A percentile compares a stretch with the other conserved stretches of the same genome.
Conservation (phyloP, 2,888 invertebrate genomes). For the Cryptocheilus praepositus region DNA sequence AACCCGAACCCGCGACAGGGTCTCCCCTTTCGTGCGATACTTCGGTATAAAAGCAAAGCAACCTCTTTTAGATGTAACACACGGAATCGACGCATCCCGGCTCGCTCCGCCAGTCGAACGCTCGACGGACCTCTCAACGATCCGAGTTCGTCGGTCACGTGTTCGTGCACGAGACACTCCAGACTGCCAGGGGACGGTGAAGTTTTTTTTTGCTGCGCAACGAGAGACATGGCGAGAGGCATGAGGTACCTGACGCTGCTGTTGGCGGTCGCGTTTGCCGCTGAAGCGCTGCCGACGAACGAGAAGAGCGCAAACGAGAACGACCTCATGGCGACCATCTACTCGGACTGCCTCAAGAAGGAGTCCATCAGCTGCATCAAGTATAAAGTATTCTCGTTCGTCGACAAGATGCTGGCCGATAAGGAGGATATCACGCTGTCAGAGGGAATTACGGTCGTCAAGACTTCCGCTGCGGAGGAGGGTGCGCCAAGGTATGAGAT, state of each 20-base stretch:
- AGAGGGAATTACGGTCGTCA: constrained; percentile 89
- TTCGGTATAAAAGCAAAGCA: constrained; percentile 74
- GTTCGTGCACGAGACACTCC: no score
- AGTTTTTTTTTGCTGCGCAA: no score
- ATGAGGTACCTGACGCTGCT: constrained; percentile 56
- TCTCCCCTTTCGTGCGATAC: constrained; percentile 66
- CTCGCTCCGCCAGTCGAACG: not conserved
- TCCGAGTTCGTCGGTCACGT: no score
- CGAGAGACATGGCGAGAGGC: no score
- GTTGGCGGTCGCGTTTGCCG: constrained; percentile 74
- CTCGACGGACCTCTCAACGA: constrained; percentile 6
- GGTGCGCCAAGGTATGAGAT: constrained; percentile 83
- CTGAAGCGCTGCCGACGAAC: constrained; percentile 82
- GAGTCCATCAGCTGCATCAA: constrained; percentile 91
- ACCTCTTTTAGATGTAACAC: constrained; percentile 74
- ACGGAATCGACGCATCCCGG: constrained; percentile 67
- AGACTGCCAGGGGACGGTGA: no score
- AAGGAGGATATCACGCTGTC: constrained; percentile 88
- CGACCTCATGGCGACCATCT: constrained; percentile 86
- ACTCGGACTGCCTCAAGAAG: constrained; percentile 87
- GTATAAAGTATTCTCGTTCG: constrained; percentile 90
- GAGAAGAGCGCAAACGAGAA: constrained; percentile 83
- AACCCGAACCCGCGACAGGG: constrained; percentile 53
- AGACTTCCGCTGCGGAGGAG: constrained; percentile 83
- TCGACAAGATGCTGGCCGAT: constrained; percentile 88